Conservation (phyloP, 2,797 vertebrate genomes). For the Anguilla pacifica region DNA sequence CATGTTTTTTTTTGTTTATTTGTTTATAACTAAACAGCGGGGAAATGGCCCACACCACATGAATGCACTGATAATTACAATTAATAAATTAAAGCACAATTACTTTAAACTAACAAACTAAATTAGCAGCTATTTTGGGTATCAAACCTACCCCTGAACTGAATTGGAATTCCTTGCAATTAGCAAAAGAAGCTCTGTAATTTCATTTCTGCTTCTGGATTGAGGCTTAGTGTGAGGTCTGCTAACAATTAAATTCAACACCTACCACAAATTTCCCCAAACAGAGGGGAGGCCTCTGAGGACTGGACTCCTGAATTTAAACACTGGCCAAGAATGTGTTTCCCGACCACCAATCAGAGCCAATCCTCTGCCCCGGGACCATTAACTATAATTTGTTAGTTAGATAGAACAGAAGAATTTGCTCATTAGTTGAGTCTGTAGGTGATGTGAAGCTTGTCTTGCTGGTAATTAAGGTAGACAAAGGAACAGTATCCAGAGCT, state of each 20-base stretch:
- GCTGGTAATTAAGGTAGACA: not conserved
- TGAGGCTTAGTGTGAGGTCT: not conserved
- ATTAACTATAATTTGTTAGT: not conserved
- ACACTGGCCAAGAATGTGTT: not conserved
- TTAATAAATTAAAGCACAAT: not conserved
- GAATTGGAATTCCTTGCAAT: not conserved
- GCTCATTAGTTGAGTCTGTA: not conserved
- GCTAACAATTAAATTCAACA: not conserved
- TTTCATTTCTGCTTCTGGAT: not conserved
- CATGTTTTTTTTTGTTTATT: not conserved
- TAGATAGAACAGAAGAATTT: not conserved
- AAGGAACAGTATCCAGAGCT: not conserved
- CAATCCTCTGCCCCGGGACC: not conserved
- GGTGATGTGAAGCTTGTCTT: conserved; percentile 9
- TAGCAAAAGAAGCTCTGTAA: not conserved
- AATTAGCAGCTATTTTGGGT: not conserved
- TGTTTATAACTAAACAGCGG: not conserved
- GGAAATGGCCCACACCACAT: not conserved
- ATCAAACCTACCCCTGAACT: not conserved
- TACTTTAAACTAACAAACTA: not conserved
- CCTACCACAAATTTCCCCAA: not conserved
- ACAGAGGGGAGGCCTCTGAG: not conserved
- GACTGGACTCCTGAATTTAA: not conserved
- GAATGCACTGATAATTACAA: not conserved
- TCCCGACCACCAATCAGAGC: not conserved